These are phyloP conservation scores for Vulpes ferrilata DNA, from an alignment of 2,113 vertebrate genomes.

Conservation along the genomic window DNA sequence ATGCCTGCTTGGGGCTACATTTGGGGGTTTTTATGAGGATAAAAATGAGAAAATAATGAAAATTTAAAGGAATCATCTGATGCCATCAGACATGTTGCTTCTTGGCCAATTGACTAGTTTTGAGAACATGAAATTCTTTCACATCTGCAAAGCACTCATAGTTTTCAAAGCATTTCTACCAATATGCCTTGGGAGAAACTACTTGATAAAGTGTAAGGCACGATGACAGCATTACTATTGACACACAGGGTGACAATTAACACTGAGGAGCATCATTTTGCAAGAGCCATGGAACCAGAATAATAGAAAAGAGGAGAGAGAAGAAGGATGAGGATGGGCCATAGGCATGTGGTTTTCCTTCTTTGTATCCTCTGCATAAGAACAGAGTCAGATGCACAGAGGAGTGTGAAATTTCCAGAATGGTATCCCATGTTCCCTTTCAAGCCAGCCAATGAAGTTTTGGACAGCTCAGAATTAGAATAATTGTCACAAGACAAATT, in stretches of 20 bases:
- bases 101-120: neutral
- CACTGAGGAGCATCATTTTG: neutral
- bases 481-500: neutral
- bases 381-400: neutral
- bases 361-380: neutral
- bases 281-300: neutral
- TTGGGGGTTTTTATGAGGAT: neutral
- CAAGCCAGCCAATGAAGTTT: neutral
- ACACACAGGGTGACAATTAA: neutral
- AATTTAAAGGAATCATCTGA: neutral
- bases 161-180: neutral
- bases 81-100: neutral
- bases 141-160: neutral
- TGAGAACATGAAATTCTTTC: neutral
- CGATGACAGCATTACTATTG: neutral
- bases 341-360: neutral
- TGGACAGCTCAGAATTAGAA: neutral
- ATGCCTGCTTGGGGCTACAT: neutral
- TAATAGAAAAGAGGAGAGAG: neutral
- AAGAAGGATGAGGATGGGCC: accelerated
- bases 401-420: neutral
- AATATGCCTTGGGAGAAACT: neutral
- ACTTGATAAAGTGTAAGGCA: neutral
- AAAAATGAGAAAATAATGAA: neutral
- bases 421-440: neutral